A percentile compares a stretch with the other conserved stretches of the same genome.
Conservation (phyloP, 2,797 vertebrate species). For the Alauda arvensis region DNA sequence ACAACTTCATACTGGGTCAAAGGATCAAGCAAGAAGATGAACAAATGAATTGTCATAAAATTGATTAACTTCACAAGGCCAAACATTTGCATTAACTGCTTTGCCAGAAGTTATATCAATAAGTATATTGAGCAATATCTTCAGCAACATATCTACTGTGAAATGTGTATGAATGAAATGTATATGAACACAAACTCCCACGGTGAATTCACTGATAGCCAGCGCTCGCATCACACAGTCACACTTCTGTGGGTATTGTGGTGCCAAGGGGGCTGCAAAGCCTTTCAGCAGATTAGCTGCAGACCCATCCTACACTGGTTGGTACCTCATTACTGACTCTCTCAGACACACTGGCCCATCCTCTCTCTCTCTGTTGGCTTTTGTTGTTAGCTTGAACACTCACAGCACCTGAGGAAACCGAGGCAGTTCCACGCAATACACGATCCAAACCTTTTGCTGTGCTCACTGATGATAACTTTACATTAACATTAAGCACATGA, state of each 20-base stretch:
- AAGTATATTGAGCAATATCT: background rate
- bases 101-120: background rate
- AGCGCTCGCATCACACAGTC: fast-evolving
- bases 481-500: slow-evolving; percentile 41
- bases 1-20: background rate
- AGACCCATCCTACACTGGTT: background rate
- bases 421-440: background rate
- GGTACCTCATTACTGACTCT: background rate
- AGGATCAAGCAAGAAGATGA: background rate
- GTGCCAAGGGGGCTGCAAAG: background rate
- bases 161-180: background rate
- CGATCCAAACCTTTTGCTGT: background rate
- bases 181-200: background rate
- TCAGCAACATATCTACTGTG: background rate
- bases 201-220: background rate
- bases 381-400: background rate
- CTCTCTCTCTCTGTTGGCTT: background rate
- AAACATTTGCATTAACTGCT: background rate
- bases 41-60: background rate
- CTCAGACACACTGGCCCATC: background rate
- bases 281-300: background rate
- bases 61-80: background rate
- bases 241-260: background rate
- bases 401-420: background rate
- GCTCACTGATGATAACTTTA: slow-evolving; percentile 17